Percentiles rank a stretch among this genome's conserved stretches.
Conservation (phyloP, 1,140 invertebrate genomes). For the Apis cerana region DNA sequence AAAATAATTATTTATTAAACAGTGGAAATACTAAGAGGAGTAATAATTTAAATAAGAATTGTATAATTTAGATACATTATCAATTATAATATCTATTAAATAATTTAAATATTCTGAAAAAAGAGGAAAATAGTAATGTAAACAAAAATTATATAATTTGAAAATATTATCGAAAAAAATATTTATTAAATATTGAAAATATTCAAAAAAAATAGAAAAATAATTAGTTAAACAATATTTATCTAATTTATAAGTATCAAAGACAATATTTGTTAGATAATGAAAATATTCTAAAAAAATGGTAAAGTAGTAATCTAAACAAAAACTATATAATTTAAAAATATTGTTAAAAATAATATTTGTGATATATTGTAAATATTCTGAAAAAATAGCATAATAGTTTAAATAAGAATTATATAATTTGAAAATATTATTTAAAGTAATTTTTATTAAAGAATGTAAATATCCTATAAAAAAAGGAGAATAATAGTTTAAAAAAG, state of each 20-base stretch:
- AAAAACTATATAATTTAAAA: background rate
- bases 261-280: background rate
- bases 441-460: background rate
- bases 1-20: background rate
- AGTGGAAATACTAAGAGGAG: no score
- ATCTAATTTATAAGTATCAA: background rate
- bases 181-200: background rate
- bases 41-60: background rate
- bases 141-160: background rate
- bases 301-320: background rate
- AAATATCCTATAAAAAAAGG: background rate
- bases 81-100: background rate
- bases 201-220: background rate
- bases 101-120: background rate
- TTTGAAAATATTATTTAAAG: conserved; percentile 64
- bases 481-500: background rate
- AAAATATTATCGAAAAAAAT: background rate
- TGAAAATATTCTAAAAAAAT: background rate
- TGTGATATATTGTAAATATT: background rate
- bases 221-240: background rate
- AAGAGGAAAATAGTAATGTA: background rate
- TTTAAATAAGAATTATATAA: background rate
- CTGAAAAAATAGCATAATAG: background rate
- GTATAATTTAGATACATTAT: background rate
- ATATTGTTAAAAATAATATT: background rate